phyloP scores from a whole-genome alignment of 2,113 vertebrate genomes.

The Sinocyclocheilus rhinocerous region DNA sequence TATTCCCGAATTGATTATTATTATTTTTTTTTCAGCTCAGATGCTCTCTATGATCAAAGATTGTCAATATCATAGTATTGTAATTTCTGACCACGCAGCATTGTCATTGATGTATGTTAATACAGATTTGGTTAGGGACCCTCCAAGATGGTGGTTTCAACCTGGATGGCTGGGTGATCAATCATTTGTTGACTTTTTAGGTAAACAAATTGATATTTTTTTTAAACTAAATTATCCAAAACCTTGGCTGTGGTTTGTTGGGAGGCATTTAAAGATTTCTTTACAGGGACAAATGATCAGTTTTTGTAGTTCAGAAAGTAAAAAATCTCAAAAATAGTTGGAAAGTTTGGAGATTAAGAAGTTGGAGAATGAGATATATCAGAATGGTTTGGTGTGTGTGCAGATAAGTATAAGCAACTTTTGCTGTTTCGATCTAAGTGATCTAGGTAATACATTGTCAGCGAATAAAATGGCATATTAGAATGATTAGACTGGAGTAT shows the following conservation, averaged over 20 bases:
- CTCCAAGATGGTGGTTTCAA: neutral
- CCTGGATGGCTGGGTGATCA: neutral
- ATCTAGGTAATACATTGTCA: neutral
- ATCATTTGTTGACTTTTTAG: neutral
- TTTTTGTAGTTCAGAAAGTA: neutral
- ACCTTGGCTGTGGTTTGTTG: neutral
- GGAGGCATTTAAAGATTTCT: neutral
- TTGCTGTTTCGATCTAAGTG: neutral
- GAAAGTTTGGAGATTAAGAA: neutral
- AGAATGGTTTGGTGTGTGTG: neutral
- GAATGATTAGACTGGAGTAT: no score
- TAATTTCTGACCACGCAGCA: conserved; percentile 23
- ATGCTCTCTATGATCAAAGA: conserved; percentile 13
- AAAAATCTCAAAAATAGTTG: neutral
- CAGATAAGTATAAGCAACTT: neutral
- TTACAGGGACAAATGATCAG: neutral
- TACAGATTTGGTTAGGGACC: neutral
- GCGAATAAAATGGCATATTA: neutral
- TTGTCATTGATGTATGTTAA: conserved; percentile 11
- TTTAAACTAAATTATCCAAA: neutral
- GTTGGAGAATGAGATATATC: neutral
- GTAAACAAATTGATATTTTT: neutral
- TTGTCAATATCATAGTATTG: conserved; percentile 22
- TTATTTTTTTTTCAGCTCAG: conserved; percentile 21
- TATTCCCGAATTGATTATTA: conserved; percentile 11